These are phyloP conservation scores for Isoperla grammatica DNA, from an alignment of 2,888 invertebrate species.

Conservation along the genomic window DNA sequence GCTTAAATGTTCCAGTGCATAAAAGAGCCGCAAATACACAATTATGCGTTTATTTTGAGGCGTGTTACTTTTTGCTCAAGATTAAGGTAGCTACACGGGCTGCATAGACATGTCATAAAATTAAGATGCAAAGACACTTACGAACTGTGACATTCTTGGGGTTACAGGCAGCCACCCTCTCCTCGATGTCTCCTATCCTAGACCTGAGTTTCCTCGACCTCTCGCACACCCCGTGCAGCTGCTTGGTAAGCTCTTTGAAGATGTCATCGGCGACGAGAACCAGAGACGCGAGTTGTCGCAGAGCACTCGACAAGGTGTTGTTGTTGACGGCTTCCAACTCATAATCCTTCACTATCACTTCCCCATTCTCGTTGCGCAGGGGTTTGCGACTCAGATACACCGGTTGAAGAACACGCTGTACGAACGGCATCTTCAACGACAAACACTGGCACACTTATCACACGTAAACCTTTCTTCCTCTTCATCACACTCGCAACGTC, in stretches of 20 bases:
- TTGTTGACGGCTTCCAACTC: constrained; percentile 85
- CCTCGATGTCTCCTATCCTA: constrained; percentile 64
- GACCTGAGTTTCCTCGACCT: constrained; percentile 65
- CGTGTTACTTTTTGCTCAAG: too few species aligned
- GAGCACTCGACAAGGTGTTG: constrained; percentile 75
- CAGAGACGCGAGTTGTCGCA: constrained; percentile 79
- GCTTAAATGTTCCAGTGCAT: too few species aligned
- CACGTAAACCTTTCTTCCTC: too few species aligned
- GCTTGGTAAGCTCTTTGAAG: constrained; percentile 72
- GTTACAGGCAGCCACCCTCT: constrained; percentile 66
- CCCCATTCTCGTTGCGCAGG: constrained; percentile 49
- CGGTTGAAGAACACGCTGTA: constrained; percentile 77
- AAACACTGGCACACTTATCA: too few species aligned
- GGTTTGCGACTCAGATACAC: constrained; percentile 61
- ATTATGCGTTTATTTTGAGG: too few species aligned
- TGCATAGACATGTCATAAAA: too few species aligned
- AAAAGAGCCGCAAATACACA: too few species aligned
- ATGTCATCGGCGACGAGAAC: constrained; percentile 79
- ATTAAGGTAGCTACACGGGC: too few species aligned
- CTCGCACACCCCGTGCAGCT: constrained; percentile 67
- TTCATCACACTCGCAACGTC: too few species aligned
- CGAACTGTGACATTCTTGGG: constrained; percentile 91
- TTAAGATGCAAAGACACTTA: constrained; percentile 67
- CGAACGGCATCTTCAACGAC: constrained; percentile 66
- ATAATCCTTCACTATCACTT: constrained; percentile 57